Evolutionary conservation across 2,113 vertebrate species (phyloP).

Genomic region (Lates calcarifer): DNA sequence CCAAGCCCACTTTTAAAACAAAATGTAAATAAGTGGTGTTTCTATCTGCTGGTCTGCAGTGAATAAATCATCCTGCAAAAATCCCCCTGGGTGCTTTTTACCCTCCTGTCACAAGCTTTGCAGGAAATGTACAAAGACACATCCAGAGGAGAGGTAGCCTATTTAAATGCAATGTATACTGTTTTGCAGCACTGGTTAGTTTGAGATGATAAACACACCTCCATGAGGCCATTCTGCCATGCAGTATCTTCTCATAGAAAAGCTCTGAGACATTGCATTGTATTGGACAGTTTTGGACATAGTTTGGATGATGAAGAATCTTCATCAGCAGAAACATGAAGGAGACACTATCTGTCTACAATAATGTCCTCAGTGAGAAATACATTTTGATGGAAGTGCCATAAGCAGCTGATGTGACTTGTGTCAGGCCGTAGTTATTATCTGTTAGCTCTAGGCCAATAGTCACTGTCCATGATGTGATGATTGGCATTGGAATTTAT

Average conservation of each 20-base stretch:
- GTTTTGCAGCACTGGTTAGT: not conserved
- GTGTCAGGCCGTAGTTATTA: not conserved
- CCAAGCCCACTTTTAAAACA: slow-evolving; percentile 7
- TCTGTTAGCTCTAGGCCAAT: not conserved
- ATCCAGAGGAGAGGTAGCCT: not conserved
- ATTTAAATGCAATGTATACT: not conserved
- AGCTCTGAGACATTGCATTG: too few relatives aligned
- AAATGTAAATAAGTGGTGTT: slow-evolving; percentile 29
- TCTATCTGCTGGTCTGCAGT: not conserved
- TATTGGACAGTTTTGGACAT: too few relatives aligned
- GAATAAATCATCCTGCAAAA: slow-evolving; percentile 34
- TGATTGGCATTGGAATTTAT: too few relatives aligned
- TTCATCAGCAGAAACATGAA: not conserved
- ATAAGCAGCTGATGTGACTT: not conserved
- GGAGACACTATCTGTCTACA: not conserved
- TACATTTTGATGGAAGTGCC: too few relatives aligned
- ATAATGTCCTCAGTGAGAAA: not conserved
- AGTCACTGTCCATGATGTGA: not conserved
- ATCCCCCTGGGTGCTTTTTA: not conserved
- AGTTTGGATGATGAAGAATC: too few relatives aligned
- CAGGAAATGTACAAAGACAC: slow-evolving; percentile 25
- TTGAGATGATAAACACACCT: slow-evolving; percentile 6
- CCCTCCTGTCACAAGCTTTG: slow-evolving; percentile 21
- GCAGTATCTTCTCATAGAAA: not conserved
- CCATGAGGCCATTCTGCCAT: not conserved